phyloP scores from a whole-genome alignment of 2,113 vertebrate species.

The Ondatra zibethicus region DNA sequence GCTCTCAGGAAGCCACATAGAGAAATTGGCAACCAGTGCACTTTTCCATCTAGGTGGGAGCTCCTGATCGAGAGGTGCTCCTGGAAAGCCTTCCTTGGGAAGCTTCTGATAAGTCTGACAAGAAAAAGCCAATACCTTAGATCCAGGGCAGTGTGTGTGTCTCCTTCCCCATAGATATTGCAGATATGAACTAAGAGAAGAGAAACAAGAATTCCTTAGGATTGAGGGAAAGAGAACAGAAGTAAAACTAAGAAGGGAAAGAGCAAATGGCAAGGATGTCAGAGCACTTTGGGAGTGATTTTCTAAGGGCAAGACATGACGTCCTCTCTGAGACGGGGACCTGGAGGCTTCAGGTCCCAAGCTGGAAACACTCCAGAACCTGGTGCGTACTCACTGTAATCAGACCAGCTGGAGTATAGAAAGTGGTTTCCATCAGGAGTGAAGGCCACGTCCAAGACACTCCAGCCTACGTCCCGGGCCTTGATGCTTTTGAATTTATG shows the following conservation, averaged over 20 bases:
- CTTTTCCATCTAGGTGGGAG: constrained; percentile 42
- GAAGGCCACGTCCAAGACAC: constrained; percentile 94
- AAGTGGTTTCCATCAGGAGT: constrained; percentile 91
- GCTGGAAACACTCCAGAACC: not conserved
- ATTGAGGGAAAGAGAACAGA: not conserved
- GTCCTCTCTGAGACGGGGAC: not conserved
- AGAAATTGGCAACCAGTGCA: constrained; percentile 42
- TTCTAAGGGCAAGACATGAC: not conserved
- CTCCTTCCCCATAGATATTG: constrained; percentile 93
- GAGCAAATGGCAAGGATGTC: constrained; percentile 15
- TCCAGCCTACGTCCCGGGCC: constrained; percentile 96
- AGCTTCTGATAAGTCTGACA: constrained; percentile 53
- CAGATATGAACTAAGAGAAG: constrained; percentile 92
- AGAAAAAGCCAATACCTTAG: constrained; percentile 88
- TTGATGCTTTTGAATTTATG: constrained; percentile 90
- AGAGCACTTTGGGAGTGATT: not conserved
- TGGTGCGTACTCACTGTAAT: constrained; percentile 88
- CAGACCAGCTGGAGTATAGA: constrained; percentile 97
- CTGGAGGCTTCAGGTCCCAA: not conserved
- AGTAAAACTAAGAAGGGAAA: not conserved
- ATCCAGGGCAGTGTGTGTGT: constrained; percentile 94
- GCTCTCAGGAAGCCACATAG: constrained; percentile 41
- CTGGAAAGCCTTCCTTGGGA: constrained; percentile 50
- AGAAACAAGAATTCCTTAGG: constrained; percentile 58
- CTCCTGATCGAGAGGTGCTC: constrained; percentile 45